phyloP scores from a whole-genome alignment of 1,140 invertebrate species.

The Daktulosphaira vitifoliae region DNA sequence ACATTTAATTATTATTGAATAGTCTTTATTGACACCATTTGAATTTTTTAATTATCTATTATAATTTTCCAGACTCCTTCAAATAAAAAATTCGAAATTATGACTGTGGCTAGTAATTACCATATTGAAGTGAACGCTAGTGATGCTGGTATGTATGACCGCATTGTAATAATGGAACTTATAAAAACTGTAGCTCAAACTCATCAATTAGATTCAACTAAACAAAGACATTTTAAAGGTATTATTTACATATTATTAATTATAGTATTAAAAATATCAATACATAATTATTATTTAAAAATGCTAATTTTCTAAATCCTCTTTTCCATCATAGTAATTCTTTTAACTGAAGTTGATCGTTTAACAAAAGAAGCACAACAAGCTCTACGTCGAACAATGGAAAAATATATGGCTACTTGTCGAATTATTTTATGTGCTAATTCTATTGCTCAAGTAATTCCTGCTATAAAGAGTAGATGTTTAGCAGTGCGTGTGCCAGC shows the following conservation, averaged over 20 bases:
- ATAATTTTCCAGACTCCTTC: constrained; percentile 71
- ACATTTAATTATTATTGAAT: too few species aligned
- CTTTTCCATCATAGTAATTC: constrained; percentile 59
- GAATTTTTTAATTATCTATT: background rate
- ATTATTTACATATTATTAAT: too few species aligned
- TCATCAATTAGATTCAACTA: constrained; percentile 78
- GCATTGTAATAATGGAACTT: constrained; percentile 94
- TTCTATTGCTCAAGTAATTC: constrained; percentile 88
- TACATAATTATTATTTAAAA: too few species aligned
- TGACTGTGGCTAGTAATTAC: constrained; percentile 90
- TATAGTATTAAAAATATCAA: too few species aligned
- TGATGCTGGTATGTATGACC: constrained; percentile 93
- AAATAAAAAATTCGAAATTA: constrained; percentile 93
- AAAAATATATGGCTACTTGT: constrained; percentile 95
- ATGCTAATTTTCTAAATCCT: constrained; percentile 23
- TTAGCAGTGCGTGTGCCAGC: constrained; percentile 83
- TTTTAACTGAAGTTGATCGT: constrained; percentile 90
- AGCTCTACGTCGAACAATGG: constrained; percentile 95
- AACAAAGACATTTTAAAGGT: constrained; percentile 91
- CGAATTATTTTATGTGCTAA: constrained; percentile 90
- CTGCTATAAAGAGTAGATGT: constrained; percentile 90
- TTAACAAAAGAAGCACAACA: constrained; percentile 98
- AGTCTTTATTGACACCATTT: background rate
- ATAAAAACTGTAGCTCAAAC: constrained; percentile 96
- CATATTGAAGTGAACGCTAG: constrained; percentile 98